Percentiles rank a stretch among this genome's conserved stretches.
Evolutionary conservation across 2,113 vertebrate species (phyloP).

Genomic region (Poecile atricapillus): DNA sequence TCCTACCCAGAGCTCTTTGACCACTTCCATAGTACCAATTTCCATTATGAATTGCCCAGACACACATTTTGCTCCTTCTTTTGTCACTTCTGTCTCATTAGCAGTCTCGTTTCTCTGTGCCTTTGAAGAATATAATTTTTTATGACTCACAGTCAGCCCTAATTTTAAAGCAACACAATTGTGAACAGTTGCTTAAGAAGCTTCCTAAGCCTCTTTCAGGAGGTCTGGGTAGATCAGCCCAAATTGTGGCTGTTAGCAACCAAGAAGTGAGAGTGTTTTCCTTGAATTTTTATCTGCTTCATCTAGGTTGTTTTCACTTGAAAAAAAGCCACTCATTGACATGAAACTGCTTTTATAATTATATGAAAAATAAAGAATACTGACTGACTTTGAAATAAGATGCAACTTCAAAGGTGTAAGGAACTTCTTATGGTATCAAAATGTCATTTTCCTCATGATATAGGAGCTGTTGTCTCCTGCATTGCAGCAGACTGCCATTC

Average conservation of each 20-base stretch:
- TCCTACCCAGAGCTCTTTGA: not conserved
- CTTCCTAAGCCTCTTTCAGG: not conserved
- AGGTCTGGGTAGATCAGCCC: not conserved
- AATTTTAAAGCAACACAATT: not conserved
- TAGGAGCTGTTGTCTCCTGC: not conserved
- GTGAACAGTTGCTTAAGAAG: not conserved
- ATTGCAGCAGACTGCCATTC: constrained; percentile 42
- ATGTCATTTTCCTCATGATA: constrained; percentile 36
- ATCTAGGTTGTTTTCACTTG: not conserved
- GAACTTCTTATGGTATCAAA: not conserved
- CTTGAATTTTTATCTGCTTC: not conserved
- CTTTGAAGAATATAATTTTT: not conserved
- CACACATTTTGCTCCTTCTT: not conserved
- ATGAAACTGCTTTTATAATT: constrained; percentile 8
- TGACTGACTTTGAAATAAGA: constrained; percentile 33
- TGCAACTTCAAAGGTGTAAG: constrained; percentile 4
- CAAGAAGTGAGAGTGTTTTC: not conserved
- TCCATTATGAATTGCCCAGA: not conserved
- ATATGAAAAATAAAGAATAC: constrained; percentile 7
- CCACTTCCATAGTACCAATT: not conserved
- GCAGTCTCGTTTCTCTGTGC: not conserved
- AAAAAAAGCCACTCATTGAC: not conserved
- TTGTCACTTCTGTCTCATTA: not conserved
- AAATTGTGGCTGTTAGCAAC: not conserved
- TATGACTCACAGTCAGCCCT: not conserved